Evolutionary conservation across 2,888 invertebrate species (phyloP).

Genomic region (Pyralis farinalis): DNA sequence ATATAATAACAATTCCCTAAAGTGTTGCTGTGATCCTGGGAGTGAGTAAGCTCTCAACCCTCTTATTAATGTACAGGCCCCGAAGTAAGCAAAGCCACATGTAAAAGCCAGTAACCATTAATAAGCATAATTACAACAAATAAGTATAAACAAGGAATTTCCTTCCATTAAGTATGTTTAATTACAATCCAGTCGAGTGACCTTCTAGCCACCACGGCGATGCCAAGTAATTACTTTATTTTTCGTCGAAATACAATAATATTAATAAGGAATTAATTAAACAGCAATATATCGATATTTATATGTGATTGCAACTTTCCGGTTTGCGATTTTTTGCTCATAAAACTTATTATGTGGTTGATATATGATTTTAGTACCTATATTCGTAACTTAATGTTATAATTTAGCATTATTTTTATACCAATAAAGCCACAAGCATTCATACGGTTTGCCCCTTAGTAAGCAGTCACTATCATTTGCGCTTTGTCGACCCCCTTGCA

Average conservation of each 20-base stretch:
- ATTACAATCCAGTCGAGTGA: constrained; percentile 46
- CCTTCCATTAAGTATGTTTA: constrained; percentile 53
- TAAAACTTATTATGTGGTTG: too few species aligned
- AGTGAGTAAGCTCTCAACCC: too few species aligned
- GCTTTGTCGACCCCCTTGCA: too few species aligned
- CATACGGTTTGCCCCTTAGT: too few species aligned
- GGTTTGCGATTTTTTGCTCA: constrained; percentile 11
- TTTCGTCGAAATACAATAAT: constrained; percentile 17
- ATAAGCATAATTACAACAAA: constrained; percentile 33
- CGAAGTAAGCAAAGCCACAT: not conserved
- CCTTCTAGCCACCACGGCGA: constrained; percentile 39
- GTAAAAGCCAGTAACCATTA: not conserved
- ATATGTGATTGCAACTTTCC: constrained; percentile 10
- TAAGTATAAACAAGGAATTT: constrained; percentile 50
- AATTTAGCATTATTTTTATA: too few species aligned
- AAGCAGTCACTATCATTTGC: too few species aligned
- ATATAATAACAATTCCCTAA: too few species aligned
- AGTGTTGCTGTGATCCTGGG: too few species aligned
- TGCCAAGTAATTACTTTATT: constrained; percentile 34
- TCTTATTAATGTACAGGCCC: too few species aligned
- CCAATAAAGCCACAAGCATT: too few species aligned
- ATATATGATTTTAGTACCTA: too few species aligned
- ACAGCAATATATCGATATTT: constrained; percentile 15
- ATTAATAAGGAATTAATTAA: constrained; percentile 21
- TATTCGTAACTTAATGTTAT: too few species aligned